Evolutionary conservation across 2,888 invertebrate genomes (phyloP), one percentile per base, ranked within the genome.

Genomic region (Acronicta leporina): DNA sequence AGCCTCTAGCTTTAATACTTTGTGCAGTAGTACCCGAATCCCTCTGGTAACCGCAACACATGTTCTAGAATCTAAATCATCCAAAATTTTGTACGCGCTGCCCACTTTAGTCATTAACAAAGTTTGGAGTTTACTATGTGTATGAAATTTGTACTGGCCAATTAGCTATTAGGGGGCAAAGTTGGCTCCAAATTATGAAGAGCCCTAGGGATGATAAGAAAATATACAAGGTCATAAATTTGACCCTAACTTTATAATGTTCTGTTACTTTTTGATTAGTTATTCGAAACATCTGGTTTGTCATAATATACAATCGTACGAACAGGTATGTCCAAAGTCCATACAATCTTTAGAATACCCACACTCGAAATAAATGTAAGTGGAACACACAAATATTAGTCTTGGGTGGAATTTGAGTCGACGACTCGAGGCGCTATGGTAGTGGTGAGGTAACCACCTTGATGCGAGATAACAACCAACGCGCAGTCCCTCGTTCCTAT

Each of bases 81-180:
- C 49, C 20, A 45, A 47, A 35, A 55, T 71, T 63, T 57, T 48
- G 48, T 61, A 45, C 60, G 41, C 41, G 55, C 55, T 57, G 45
- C 41, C 61, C 61, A 54, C 56, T 73, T 63, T 54, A 51, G 59
- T 63, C 55, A 73, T 73, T 74, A 75, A 51, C 54, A 52, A 75
- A 73, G 60, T 73, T 68, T 40, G 13, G 20, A 62, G 53, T 59
- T 54, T 46, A 60, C 45, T 46, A 49, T 61, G 49, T 52, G 42
- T 56, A 57, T 53, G 52, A 59, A 65, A 56, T 66, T 65, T 51
- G 44, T 42, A 52, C 60, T 55, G 48, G 16, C 66, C 71, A 75
- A 66, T 73, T 66, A 62, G 72, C 57, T 57, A 62, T 51, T 56
- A 60, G 65, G 62, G 30, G 41, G 15, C 16, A 53, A 56, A 65